Evolutionary conservation across 2,797 vertebrate genomes (phyloP).

Genomic region (Syngnathus rostellatus): DNA sequence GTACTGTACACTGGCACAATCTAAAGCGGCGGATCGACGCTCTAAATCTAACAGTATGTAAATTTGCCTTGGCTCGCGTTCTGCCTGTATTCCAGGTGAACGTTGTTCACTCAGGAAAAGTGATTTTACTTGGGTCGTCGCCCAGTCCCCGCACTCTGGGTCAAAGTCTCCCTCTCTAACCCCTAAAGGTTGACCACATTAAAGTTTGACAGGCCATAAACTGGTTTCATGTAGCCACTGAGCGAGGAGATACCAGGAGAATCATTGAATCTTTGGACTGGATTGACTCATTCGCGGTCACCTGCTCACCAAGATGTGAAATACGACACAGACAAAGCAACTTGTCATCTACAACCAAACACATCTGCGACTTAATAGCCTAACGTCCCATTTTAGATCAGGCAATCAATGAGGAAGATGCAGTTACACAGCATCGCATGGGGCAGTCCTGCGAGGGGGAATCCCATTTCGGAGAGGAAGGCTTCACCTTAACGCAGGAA

Average conservation of each 20-base stretch:
- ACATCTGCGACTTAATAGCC: neutral
- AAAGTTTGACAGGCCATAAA: constrained; percentile 35
- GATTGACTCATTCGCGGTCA: constrained; percentile 37
- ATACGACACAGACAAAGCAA: neutral
- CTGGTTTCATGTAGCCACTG: constrained; percentile 13
- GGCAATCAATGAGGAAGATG: constrained; percentile 1
- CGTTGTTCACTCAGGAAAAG: constrained; percentile 3
- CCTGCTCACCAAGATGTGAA: neutral
- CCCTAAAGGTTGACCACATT: constrained; percentile 24
- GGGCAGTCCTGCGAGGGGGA: constrained; percentile 18
- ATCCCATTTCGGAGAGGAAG: constrained; percentile 25
- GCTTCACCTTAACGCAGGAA: constrained; percentile 34
- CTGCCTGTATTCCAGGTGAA: neutral
- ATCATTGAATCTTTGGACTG: constrained; percentile 28
- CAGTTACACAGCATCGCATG: constrained; percentile 5
- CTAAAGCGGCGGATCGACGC: constrained; percentile 6
- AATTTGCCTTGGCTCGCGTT: neutral
- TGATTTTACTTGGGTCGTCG: constrained; percentile 28
- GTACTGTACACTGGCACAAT: constrained; percentile 5
- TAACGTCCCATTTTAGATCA: constrained; percentile 4
- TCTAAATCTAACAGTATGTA: neutral
- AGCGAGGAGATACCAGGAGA: neutral
- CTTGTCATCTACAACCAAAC: neutral
- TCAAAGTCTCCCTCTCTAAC: constrained; percentile 16
- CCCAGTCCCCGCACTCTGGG: constrained; percentile 12